Evolutionary conservation across 2,888 invertebrate species (phyloP).

Genomic region (Automeris io): DNA sequence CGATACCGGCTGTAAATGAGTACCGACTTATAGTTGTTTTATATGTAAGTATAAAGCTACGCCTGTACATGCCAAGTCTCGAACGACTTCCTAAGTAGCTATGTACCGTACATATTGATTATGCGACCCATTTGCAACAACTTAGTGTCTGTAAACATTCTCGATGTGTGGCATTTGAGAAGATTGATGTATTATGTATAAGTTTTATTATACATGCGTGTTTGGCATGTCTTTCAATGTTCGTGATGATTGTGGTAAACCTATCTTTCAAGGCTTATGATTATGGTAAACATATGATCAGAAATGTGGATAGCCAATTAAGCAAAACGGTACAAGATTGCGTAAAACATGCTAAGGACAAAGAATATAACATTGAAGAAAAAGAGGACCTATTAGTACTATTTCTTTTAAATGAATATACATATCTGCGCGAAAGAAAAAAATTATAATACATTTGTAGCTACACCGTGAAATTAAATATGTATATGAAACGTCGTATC

Average conservation of each 20-base stretch:
- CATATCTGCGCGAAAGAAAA: neutral
- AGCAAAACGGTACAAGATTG: no score
- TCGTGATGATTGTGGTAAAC: no score
- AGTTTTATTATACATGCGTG: neutral
- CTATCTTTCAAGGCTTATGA: no score
- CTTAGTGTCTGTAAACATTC: constrained; percentile 8
- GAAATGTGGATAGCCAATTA: no score
- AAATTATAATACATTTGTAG: neutral
- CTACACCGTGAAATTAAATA: constrained; percentile 4
- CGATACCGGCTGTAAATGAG: constrained; percentile 48
- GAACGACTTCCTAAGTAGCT: constrained; percentile 53
- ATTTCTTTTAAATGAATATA: no score
- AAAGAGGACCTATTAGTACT: no score
- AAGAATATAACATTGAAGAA: no score
- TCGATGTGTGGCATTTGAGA: constrained; percentile 10
- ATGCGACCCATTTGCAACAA: constrained; percentile 21
- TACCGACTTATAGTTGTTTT: constrained; percentile 42
- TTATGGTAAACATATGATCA: no score
- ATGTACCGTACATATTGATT: constrained; percentile 44
- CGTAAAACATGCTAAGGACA: no score
- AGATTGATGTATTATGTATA: constrained; percentile 8
- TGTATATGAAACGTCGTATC: constrained; percentile 12
- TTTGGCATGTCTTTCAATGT: no score
- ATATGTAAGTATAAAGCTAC: constrained; percentile 39
- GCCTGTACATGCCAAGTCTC: constrained; percentile 19